These are phyloP conservation scores for Thamnophis sirtalis DNA, from an alignment of 2,113 vertebrate species.

Conservation along the genomic window DNA sequence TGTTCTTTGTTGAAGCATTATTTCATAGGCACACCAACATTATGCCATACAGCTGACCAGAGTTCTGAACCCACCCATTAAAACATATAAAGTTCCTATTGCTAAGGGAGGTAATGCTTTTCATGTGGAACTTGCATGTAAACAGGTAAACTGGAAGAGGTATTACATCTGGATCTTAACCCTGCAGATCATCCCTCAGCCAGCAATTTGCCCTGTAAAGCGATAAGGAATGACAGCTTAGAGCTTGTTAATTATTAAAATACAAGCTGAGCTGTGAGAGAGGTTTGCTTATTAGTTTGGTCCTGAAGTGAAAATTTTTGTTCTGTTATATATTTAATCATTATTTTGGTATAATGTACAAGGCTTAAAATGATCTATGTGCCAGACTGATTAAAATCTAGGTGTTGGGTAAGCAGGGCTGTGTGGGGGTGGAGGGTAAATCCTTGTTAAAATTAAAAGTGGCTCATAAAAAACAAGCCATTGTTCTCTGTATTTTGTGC, in stretches of 20 bases:
- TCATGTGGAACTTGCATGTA: not conserved
- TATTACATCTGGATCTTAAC: not conserved
- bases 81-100: not conserved
- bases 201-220: not conserved
- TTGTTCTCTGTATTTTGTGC: not conserved
- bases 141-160: not conserved
- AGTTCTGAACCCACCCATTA: not conserved
- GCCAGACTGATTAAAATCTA: slow-evolving; percentile 14
- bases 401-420: slow-evolving; percentile 1
- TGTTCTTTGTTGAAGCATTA: not conserved
- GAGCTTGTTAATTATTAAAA: not conserved
- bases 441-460: slow-evolving; percentile 24
- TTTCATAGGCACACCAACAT: not conserved
- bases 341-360: slow-evolving; percentile 6
- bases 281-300: slow-evolving; percentile 9
- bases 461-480: not conserved
- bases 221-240: not conserved
- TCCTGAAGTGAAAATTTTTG: not conserved
- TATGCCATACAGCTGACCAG: not conserved
- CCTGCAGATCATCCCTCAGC: not conserved
- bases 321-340: slow-evolving; percentile 15
- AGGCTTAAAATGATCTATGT: not conserved
- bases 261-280: not conserved
- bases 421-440: not conserved
- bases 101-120: not conserved